Percentiles rank a stretch among this genome's conserved stretches.
Evolutionary conservation across 1,140 invertebrate genomes (phyloP).

Genomic region (Caenorhabditis brenneri): DNA sequence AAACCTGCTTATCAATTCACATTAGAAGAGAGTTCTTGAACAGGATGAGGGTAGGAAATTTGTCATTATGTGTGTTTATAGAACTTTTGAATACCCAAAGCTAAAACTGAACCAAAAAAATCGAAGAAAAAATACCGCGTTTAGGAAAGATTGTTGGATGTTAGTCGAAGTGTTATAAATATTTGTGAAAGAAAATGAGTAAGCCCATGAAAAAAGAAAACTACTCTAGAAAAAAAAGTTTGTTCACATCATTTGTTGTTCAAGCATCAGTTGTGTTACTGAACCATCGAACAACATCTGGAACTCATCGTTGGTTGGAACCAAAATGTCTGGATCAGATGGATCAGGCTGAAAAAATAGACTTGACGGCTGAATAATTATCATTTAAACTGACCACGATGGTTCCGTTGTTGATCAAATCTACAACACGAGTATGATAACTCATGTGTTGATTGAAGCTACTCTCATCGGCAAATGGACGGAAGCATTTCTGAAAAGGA

Average conservation of each 20-base stretch:
- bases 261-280: not conserved
- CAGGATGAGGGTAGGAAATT: too few relatives aligned
- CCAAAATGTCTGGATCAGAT: conserved; percentile 56
- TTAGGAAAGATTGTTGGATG: not conserved
- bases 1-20: too few relatives aligned
- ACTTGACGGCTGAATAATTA: not conserved
- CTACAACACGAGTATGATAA: conserved; percentile 66
- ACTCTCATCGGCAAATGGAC: conserved; percentile 63
- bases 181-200: too few relatives aligned
- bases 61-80: not conserved
- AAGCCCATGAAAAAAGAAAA: not conserved
- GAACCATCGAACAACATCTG: conserved; percentile 3
- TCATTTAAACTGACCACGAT: conserved; percentile 48
- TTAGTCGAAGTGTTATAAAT: too few relatives aligned
- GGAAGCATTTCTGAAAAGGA: conserved; percentile 62
- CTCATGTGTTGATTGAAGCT: conserved; percentile 67
- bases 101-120: not conserved
- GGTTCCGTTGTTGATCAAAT: conserved; percentile 43
- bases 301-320: conserved; percentile 49
- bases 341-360: conserved; percentile 31
- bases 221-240: not conserved
- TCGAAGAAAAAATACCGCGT: not conserved
- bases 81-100: not conserved
- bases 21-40: too few relatives aligned
- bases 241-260: not conserved